These are phyloP conservation scores for Hexactinellida sp. DNA, from an alignment of 37 sponge, comb jelly and placozoan species.

Conservation along the genomic window DNA sequence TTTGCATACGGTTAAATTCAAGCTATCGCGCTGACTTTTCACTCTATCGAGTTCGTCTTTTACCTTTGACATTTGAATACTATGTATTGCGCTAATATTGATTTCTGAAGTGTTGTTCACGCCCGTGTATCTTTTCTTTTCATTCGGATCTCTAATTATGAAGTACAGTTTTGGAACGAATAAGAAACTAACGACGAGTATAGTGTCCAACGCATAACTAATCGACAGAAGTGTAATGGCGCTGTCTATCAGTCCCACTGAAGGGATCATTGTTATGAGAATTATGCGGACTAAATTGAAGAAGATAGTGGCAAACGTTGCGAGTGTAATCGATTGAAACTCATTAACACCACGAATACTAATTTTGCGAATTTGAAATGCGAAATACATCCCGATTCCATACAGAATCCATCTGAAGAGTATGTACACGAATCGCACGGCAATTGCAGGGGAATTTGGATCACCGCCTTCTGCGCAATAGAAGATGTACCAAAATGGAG, in stretches of 20 bases:
- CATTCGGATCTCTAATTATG: neutral
- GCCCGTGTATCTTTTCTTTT: neutral
- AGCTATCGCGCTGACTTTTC: neutral
- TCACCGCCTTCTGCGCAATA: neutral
- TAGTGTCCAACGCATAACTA: neutral
- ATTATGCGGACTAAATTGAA: conserved; percentile 10
- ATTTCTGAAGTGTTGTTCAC: neutral
- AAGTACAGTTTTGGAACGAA: neutral
- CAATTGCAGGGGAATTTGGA: conserved; percentile 11
- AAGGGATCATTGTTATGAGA: neutral
- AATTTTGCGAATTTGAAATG: neutral
- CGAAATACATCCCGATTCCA: neutral
- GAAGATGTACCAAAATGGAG: conserved; percentile 5
- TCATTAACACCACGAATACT: neutral
- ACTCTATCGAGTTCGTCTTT: neutral
- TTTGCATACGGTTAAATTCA: neutral
- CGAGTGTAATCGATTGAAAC: neutral
- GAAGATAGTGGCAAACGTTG: neutral
- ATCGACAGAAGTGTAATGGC: neutral
- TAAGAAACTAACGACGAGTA: neutral
- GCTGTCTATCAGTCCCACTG: neutral
- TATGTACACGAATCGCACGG: neutral
- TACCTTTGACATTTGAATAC: neutral
- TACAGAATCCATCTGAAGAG: neutral
- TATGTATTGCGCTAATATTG: neutral